phyloP scores from a whole-genome alignment of 1,140 invertebrate species.

The Araneus ventricosus region DNA sequence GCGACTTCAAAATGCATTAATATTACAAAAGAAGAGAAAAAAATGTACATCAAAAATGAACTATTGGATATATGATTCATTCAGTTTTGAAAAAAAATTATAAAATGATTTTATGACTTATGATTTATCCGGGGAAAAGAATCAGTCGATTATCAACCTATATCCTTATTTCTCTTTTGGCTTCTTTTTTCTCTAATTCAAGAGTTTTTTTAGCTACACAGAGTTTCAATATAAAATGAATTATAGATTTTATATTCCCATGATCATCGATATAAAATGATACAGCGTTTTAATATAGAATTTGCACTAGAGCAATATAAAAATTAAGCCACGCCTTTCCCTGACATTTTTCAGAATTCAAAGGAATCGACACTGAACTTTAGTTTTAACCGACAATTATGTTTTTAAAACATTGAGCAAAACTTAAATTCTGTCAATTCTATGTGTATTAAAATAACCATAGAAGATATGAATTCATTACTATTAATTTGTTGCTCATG shows the following conservation, averaged over 20 bases:
- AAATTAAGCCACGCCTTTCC: too few relatives aligned
- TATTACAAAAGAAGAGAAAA: neutral
- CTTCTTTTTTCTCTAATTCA: neutral
- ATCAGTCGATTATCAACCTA: neutral
- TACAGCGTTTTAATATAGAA: too few relatives aligned
- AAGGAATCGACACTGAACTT: too few relatives aligned
- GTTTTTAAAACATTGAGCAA: too few relatives aligned
- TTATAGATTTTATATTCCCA: neutral
- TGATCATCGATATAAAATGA: too few relatives aligned
- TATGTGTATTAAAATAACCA: too few relatives aligned
- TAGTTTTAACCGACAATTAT: too few relatives aligned
- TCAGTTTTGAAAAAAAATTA: neutral
- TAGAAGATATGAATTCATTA: too few relatives aligned
- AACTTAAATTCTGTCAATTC: too few relatives aligned
- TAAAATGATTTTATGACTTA: neutral
- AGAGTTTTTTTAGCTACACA: neutral
- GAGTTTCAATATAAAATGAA: neutral
- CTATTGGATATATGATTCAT: neutral
- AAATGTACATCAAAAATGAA: neutral
- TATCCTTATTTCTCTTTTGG: neutral
- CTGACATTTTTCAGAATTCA: too few relatives aligned
- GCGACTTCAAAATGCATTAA: conserved; percentile 26
- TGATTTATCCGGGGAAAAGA: conserved; percentile 8
- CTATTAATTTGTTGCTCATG: too few relatives aligned
- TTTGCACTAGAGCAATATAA: too few relatives aligned